These are phyloP conservation scores for Odontomyia ornata DNA, from an alignment of 2,888 invertebrate genomes.

Conservation along the genomic window DNA sequence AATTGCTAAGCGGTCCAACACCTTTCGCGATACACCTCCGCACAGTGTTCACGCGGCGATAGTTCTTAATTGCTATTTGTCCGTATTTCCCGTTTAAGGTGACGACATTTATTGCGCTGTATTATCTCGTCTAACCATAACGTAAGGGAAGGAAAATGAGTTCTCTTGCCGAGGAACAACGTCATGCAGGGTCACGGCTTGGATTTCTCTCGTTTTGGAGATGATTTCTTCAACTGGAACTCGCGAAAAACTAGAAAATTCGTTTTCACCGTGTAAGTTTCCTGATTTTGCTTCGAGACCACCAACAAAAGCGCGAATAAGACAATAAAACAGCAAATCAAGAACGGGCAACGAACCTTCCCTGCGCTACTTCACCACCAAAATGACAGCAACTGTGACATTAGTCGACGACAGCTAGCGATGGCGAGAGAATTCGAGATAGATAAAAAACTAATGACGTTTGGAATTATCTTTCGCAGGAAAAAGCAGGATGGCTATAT, in stretches of 20 bases:
- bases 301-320: not conserved
- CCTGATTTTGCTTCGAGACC: not conserved
- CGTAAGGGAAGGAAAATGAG: not conserved
- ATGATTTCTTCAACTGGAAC: not conserved
- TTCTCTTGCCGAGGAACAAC: not conserved
- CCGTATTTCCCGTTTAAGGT: not conserved
- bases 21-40: not conserved
- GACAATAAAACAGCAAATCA: not conserved
- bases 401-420: not conserved
- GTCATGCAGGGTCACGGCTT: not conserved
- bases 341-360: not conserved
- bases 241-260: not conserved
- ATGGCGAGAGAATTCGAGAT: slow-evolving; percentile 37
- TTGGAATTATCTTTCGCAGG: not conserved
- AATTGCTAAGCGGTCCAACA: not conserved
- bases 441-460: slow-evolving; percentile 24
- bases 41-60: not conserved
- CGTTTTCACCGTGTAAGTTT: not conserved
- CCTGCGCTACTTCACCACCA: not conserved
- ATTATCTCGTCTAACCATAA: not conserved
- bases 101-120: not conserved
- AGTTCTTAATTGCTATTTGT: not conserved
- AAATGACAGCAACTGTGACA: slow-evolving; percentile 29
- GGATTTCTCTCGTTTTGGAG: not conserved
- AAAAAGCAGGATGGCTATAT: not conserved